A percentile compares a stretch with the other conserved stretches of the same genome.
Conservation (phyloP, 2,888 invertebrate genomes). For the Dichetophora obliterata region DNA sequence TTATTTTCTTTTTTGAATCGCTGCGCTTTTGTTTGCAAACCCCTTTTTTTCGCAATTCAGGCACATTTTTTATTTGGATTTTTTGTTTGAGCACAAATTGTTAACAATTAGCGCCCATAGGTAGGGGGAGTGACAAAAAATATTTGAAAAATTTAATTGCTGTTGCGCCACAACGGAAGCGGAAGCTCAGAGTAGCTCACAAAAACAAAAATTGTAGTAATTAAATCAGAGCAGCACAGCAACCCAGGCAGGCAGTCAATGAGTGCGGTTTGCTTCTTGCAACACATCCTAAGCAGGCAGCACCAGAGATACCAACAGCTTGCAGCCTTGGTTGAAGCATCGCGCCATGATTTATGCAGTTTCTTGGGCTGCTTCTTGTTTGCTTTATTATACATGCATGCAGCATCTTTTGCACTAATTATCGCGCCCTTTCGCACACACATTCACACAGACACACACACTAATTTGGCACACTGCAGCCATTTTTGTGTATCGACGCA, state of each 20-base stretch:
- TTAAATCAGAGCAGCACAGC: background rate
- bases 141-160: constrained; percentile 25
- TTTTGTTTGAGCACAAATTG: background rate
- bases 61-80: background rate
- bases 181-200: constrained; percentile 2
- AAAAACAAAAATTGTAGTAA: constrained; percentile 13
- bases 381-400: constrained; percentile 28
- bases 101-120: background rate
- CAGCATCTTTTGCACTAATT: constrained; percentile 28
- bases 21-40: background rate
- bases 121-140: background rate
- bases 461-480: background rate
- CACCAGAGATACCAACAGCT: too few species aligned
- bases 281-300: too few species aligned
- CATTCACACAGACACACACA: constrained; percentile 12
- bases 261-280: background rate
- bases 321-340: too few species aligned
- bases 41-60: background rate
- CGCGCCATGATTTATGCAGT: too few species aligned
- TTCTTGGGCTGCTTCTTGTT: background rate
- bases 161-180: background rate
- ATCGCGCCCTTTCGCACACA: constrained; percentile 24
- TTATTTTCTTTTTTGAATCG: background rate
- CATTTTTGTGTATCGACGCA: constrained; percentile 9
- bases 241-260: background rate